A percentile compares a stretch with the other conserved stretches of the same genome.
These are phyloP conservation scores for Leucosticte australis DNA, from an alignment of 2,113 vertebrate species.

Conservation along the genomic window DNA sequence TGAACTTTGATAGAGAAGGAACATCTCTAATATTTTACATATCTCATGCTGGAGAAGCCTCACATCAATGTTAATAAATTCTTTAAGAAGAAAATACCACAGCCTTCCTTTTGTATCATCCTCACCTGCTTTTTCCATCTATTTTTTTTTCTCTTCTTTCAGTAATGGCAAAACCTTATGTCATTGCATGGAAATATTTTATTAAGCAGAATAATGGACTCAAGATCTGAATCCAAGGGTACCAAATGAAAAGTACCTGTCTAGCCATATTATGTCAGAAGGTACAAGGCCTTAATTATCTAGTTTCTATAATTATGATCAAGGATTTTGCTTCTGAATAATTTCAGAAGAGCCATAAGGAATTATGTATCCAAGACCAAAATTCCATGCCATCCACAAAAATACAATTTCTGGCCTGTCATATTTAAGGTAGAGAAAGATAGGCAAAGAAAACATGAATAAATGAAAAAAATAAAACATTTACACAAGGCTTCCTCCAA, in stretches of 20 bases:
- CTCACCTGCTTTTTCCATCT: not conserved
- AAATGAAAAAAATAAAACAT: not conserved
- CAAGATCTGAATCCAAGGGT: slow-evolving; percentile 1
- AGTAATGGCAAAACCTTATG: slow-evolving; percentile 11
- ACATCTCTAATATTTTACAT: not conserved
- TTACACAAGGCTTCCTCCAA: not conserved
- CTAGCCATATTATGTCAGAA: not conserved
- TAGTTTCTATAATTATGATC: not conserved
- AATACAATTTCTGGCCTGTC: not conserved
- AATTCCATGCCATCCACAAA: not conserved
- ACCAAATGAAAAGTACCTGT: not conserved
- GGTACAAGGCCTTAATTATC: not conserved
- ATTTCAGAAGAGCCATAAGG: not conserved
- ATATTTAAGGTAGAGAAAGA: not conserved
- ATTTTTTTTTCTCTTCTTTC: not conserved
- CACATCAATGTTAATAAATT: not conserved
- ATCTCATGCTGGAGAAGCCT: not conserved
- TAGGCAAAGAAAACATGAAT: not conserved
- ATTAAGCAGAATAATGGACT: slow-evolving; percentile 17
- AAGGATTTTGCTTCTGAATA: not conserved
- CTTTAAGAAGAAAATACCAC: not conserved
- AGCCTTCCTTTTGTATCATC: not conserved
- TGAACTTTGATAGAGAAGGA: not conserved
- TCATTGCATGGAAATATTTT: slow-evolving; percentile 14
- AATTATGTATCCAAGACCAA: not conserved